Evolutionary conservation across 1,140 invertebrate genomes (phyloP).

Genomic region (Rhagoletis pomonella): DNA sequence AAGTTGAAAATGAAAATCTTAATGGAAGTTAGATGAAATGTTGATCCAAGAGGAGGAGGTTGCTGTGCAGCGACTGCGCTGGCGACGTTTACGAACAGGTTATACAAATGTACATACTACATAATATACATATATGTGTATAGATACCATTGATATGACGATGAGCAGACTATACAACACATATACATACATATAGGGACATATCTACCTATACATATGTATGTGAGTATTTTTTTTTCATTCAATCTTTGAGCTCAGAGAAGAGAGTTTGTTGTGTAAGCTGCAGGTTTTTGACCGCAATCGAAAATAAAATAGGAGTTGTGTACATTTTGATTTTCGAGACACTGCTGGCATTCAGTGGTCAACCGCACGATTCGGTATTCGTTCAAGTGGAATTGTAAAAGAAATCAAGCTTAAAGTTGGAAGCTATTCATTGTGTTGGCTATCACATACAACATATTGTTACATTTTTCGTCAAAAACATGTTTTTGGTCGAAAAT

Average conservation of each 20-base stretch:
- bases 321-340: neutral
- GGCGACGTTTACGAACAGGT: neutral
- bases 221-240: neutral
- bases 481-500: too few relatives aligned
- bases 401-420: conserved; percentile 10
- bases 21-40: neutral
- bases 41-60: neutral
- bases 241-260: neutral
- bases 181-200: neutral
- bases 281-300: conserved; percentile 39
- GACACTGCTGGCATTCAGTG: conserved; percentile 25
- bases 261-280: conserved; percentile 10
- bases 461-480: too few relatives aligned
- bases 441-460: too few relatives aligned
- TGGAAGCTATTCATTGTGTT: too few relatives aligned
- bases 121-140: neutral
- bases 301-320: neutral
- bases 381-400: neutral
- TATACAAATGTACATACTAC: neutral
- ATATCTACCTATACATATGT: neutral
- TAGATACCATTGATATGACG: neutral
- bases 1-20: conserved; percentile 31
- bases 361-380: neutral
- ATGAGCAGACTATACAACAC: neutral
- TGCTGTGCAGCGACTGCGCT: neutral